Evolutionary conservation across 1,140 invertebrate species (phyloP), one percentile per base, ranked within the genome.

Genomic region (Lepidurus apus): DNA sequence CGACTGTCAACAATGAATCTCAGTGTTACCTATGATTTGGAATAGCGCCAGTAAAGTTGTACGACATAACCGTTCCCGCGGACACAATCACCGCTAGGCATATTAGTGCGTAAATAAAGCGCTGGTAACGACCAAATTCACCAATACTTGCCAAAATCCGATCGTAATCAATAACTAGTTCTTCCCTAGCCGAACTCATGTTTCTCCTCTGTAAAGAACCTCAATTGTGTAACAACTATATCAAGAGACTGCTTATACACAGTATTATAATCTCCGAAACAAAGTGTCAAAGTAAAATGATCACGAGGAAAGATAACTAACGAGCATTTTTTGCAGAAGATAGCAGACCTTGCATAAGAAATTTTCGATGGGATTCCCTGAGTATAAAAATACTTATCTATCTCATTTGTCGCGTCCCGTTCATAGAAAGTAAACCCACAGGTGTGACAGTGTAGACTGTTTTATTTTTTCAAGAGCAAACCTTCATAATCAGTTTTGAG

Each of bases 81-180:
- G 78, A 45, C n/a, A 75, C 74, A 42, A 79, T 45, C 9, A 74
- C 74, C 7, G 78, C 43, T 43, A 79, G 42, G 47, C 78, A 79
- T 21, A 74, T 26, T 42, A 73, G 42, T 75, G 45, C 43, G 47
- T 75, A 79, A 74, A 44, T 74, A 7, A 21, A 24, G 9, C 74
- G 26, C 42, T 79, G 78, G 10, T 45, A 79, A 26, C 47, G 44
- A 11, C 78, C 43, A 10, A 75, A 43, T 45, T 79, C 42, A 8
- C 78, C 74, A 7, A 79, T 43, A 34, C 75, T 17, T 34, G 11
- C 26, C 26, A 79, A 34, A 45, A 79, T 75, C 13, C 45, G 24
- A 21, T 79, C 78, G 24, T 75, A 79, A 34, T 43, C 44, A 13
- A 74, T 17, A 44, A 24, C 75, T 17, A 4, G 7, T 13, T 65